These are phyloP conservation scores for Dicyrtoma fusca DNA, from an alignment of 2,888 invertebrate genomes.

Conservation along the genomic window DNA sequence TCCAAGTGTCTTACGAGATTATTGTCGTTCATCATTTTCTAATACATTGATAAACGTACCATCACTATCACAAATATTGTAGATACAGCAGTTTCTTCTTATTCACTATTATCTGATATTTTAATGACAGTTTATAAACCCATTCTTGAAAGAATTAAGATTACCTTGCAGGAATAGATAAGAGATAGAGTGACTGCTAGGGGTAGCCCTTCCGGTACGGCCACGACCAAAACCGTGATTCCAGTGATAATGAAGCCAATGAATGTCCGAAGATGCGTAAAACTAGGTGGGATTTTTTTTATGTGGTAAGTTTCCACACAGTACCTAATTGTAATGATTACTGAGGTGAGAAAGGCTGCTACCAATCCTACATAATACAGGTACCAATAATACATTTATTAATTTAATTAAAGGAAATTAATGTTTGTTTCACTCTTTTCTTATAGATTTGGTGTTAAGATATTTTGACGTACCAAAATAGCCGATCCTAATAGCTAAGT, in stretches of 20 bases:
- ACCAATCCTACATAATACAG: conserved; percentile 79
- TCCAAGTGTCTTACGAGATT: conserved; percentile 98
- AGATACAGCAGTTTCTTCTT: no score
- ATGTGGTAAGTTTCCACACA: conserved; percentile 87
- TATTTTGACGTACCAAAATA: conserved; percentile 74
- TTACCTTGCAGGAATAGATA: conserved; percentile 99
- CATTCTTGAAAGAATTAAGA: no score
- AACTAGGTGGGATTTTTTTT: conserved; percentile 73
- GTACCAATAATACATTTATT: background rate
- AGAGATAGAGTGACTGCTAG: conserved; percentile 96
- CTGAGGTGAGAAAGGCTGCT: conserved; percentile 93
- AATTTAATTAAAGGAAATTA: conserved; percentile 7
- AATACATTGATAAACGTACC: no score
- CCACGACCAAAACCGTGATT: conserved; percentile 98
- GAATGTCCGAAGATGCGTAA: conserved; percentile 79
- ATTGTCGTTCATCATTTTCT: conserved; percentile 99
- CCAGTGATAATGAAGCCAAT: conserved; percentile 99
- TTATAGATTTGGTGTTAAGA: no score
- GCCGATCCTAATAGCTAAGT: conserved; percentile 98
- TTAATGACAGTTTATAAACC: no score
- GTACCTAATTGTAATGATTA: conserved; percentile 93
- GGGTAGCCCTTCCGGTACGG: conserved; percentile 98
- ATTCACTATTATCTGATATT: no score
- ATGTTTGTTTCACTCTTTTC: no score
- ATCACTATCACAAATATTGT: no score